These are phyloP conservation scores for Caiman crocodilus DNA, from an alignment of 2,797 vertebrate species.

Conservation along the genomic window DNA sequence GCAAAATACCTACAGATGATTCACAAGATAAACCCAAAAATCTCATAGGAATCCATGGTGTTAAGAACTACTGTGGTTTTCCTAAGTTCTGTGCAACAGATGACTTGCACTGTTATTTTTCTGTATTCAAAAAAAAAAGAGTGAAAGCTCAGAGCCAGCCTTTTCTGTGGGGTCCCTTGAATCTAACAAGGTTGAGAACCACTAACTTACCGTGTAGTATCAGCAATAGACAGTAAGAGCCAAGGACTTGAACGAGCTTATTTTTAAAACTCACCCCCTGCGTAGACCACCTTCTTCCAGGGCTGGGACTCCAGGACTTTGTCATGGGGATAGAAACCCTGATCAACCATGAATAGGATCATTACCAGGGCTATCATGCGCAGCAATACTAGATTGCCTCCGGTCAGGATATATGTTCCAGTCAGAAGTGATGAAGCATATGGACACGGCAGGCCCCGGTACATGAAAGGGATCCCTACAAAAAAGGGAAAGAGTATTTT, in stretches of 20 bases:
- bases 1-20: no score
- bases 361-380: slow-evolving; percentile 85
- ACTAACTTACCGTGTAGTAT: background rate
- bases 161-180: no score
- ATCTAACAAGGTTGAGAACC: background rate
- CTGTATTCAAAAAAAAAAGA: no score
- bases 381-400: slow-evolving; percentile 83
- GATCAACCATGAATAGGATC: slow-evolving; percentile 93
- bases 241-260: background rate
- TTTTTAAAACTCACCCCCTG: slow-evolving; percentile 84
- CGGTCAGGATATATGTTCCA: slow-evolving; percentile 87
- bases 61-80: no score
- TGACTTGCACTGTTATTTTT: no score
- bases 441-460: slow-evolving; percentile 92
- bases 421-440: slow-evolving; percentile 91
- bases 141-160: no score
- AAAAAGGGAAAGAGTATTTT: background rate
- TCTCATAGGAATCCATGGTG: no score
- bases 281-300: slow-evolving; percentile 94
- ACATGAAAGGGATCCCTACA: slow-evolving; percentile 89
- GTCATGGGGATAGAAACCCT: slow-evolving; percentile 92
- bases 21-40: no score
- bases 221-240: background rate
- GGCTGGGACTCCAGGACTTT: slow-evolving; percentile 92
- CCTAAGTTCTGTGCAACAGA: no score